Conservation (phyloP, 37 sponge, comb jelly and placozoan genomes). For the Cladorhizidae sp. region DNA sequence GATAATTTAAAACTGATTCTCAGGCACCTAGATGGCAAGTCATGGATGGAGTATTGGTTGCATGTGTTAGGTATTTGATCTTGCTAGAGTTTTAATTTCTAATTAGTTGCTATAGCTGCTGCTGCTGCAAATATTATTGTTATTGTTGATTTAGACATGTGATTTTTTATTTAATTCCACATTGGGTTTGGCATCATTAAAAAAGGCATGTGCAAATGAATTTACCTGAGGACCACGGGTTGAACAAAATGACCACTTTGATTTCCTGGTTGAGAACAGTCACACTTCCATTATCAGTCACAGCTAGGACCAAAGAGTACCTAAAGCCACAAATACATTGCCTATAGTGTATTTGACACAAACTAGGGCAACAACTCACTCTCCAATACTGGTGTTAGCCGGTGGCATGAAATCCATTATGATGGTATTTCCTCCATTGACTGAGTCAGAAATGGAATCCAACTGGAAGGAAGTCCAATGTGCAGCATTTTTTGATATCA, state of each 20-base stretch:
- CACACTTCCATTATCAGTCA: slow-evolving; percentile 29
- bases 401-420: slow-evolving; percentile 37
- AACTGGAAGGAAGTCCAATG: not conserved
- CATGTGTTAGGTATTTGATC: too few relatives aligned
- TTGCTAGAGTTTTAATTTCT: too few relatives aligned
- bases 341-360: slow-evolving; percentile 37
- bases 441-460: not conserved
- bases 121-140: too few relatives aligned
- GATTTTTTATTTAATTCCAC: too few relatives aligned
- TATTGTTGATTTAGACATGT: too few relatives aligned
- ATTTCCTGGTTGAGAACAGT: slow-evolving; percentile 28
- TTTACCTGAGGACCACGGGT: slow-evolving; percentile 74
- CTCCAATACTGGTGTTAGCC: slow-evolving; percentile 31
- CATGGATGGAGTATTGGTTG: too few relatives aligned
- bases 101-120: too few relatives aligned
- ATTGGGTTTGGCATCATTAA: too few relatives aligned
- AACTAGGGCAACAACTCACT: slow-evolving; percentile 20
- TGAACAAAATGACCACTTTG: slow-evolving; percentile 56
- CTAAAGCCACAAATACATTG: too few relatives aligned
- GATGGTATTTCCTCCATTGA: slow-evolving; percentile 4
- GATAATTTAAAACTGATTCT: too few relatives aligned
- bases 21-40: too few relatives aligned
- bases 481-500: not conserved
- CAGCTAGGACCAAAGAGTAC: slow-evolving; percentile 22
- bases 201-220: not conserved